Evolutionary conservation across 2,797 vertebrate genomes (phyloP), one percentile per base, ranked within the genome.

Genomic region (Mionectes olivaceus): DNA sequence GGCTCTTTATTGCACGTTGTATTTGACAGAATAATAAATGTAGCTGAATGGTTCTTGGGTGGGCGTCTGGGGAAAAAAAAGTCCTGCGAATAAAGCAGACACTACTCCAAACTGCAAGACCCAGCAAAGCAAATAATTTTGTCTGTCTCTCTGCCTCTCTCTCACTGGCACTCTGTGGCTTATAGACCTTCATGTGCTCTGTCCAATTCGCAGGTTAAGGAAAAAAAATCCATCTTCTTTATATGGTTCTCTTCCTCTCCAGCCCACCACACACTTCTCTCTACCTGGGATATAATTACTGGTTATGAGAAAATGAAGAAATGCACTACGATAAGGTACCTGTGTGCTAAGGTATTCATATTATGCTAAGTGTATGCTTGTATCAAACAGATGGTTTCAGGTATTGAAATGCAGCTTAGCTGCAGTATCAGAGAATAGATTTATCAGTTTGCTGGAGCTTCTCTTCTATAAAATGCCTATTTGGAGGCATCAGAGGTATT

Each of bases 21-120:
- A 95, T 95, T 95, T 96, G 93, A 96, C 90, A 96, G 96, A 97
- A 94, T 93, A 94, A 96, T 95, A 92, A 95, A 97, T 94, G 91
- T 85, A 96, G 43, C 55, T 39, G 70, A 92, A 78, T 83, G 80
- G 90, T 93, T 94, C 93, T 93, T 91, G 96, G 91, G 77, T 89
- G 97, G 96, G 95, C 6, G 70, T 94, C 96, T 81, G 32, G 90
- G 87, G 85, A 60, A 80, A 97, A 97, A 69, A 83, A 89, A 90
- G 84, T 96, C 92, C 83, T 81, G 77, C 2, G 9, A 91, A 92
- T 84, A 87, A 89, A 61, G 79, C 91, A 96, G 81, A 70, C 83
- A 73, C 77, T 87, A 73, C 70, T 65, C 87, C 85, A 96, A 95
- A 94, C 92, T 92, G 75, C 73, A 93, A 97, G 89, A 69, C 35